Conservation (phyloP, 23 tunicate genomes). For the Corella eumyota region DNA sequence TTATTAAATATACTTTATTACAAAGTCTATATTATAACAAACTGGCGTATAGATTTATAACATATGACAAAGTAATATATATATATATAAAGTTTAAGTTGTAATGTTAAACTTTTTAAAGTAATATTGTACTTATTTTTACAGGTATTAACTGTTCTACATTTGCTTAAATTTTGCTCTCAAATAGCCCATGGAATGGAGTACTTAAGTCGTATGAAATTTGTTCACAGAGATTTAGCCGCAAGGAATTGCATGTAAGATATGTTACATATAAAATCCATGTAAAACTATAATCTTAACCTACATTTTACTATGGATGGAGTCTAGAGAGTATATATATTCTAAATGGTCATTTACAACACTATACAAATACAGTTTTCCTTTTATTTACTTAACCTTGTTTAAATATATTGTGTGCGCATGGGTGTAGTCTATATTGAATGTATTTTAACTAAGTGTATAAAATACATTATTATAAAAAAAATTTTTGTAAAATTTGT, state of each 20-base stretch:
- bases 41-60: no score
- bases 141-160: conserved; percentile 81
- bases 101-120: no score
- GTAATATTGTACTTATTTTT: no score
- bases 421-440: no score
- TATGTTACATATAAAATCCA: neutral
- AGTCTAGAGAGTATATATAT: no score
- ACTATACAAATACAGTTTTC: neutral
- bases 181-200: conserved; percentile 90
- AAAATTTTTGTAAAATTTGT: no score
- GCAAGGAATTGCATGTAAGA: conserved; percentile 98
- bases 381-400: neutral
- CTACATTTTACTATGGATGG: neutral
- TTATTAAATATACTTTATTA: no score
- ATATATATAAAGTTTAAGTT: no score
- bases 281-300: neutral
- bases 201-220: conserved; percentile 74
- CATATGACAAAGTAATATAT: no score
- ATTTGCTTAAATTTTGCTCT: conserved; percentile 63
- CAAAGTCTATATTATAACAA: no score
- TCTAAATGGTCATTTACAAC: no score
- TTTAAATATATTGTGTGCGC: no score
- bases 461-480: neutral
- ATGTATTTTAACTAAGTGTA: neutral
- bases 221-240: conserved; percentile 93